Percentiles rank a stretch among this genome's conserved stretches.
Conservation (phyloP, 64 coral and sea anemone genomes). For the Pocillopora verrucosa region DNA sequence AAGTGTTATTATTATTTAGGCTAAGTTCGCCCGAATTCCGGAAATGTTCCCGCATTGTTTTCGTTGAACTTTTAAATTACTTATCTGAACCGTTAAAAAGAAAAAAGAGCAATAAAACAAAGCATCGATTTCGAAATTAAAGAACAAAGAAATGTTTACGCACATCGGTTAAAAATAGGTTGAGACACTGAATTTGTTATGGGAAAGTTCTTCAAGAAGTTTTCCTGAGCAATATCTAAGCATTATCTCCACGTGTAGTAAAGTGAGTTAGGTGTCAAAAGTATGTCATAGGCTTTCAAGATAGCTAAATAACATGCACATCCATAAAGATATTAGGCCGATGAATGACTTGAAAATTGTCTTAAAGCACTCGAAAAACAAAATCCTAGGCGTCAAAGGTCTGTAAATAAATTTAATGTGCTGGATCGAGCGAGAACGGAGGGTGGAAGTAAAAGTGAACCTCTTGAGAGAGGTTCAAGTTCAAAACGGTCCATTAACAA, state of each 20-base stretch:
- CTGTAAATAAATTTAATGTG: not conserved
- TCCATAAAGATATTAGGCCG: not conserved
- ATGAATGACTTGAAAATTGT: not conserved
- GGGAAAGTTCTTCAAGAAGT: not conserved
- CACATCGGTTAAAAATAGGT: not conserved
- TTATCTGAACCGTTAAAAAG: not conserved
- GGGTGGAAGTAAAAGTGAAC: not conserved
- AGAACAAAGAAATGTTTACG: conserved; percentile 1
- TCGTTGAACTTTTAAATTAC: not conserved
- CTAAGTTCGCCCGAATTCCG: not conserved
- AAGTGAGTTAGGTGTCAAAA: not conserved
- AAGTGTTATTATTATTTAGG: not conserved
- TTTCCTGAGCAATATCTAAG: conserved; percentile 9
- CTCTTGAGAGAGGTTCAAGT: not conserved
- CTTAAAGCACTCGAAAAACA: not conserved
- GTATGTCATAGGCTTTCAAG: not conserved
- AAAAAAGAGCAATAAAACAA: not conserved
- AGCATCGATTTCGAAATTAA: not conserved
- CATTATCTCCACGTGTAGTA: not conserved
- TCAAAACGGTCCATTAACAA: not conserved
- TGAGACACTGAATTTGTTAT: not conserved
- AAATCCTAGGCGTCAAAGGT: conserved; percentile 12
- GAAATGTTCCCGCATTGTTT: conserved; percentile 13
- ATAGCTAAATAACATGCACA: not conserved
- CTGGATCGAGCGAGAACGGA: not conserved